Conservation (phyloP, 2,888 invertebrate genomes). For the Uloborus plumipes region DNA sequence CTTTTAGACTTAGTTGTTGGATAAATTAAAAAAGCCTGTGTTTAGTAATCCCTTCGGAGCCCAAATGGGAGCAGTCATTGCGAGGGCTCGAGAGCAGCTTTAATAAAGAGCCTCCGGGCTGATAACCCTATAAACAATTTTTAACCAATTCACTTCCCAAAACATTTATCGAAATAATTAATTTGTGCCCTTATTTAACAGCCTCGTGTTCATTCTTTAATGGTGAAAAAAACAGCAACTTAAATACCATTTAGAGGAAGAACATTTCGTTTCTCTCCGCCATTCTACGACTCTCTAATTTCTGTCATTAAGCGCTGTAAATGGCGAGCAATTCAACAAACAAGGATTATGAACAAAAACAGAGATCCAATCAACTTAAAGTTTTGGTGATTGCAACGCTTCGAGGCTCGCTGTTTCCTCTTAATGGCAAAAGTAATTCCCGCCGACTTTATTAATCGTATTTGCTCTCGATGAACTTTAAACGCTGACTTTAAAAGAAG, state of each 20-base stretch:
- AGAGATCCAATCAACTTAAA: slow-evolving; percentile 55
- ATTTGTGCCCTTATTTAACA: slow-evolving; percentile 34
- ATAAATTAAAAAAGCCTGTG: no score
- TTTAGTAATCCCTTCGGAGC: no score
- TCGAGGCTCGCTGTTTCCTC: slow-evolving; percentile 21
- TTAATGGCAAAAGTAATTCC: slow-evolving; percentile 52
- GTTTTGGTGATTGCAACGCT: slow-evolving; percentile 45
- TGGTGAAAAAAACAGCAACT: slow-evolving; percentile 27
- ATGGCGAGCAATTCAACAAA: slow-evolving; percentile 42
- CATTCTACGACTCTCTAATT: slow-evolving; percentile 49
- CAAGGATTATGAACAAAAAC: slow-evolving; percentile 58
- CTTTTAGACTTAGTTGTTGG: no score
- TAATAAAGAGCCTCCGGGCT: no score
- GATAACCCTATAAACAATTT: no score
- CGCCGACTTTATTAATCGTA: slow-evolving; percentile 54
- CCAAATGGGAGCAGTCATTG: no score
- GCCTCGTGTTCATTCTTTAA: slow-evolving; percentile 18
- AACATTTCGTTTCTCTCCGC: slow-evolving; percentile 11
- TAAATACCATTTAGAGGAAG: slow-evolving; percentile 39
- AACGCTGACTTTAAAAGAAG: slow-evolving; percentile 42
- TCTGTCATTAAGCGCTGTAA: slow-evolving; percentile 37
- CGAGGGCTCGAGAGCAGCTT: neutral
- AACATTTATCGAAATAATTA: slow-evolving; percentile 43
- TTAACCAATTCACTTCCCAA: neutral
- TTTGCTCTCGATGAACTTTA: slow-evolving; percentile 54